Base-by-base conservation (phyloP, 2,888 invertebrate genomes). In the Poecilus cupreus region DNA sequence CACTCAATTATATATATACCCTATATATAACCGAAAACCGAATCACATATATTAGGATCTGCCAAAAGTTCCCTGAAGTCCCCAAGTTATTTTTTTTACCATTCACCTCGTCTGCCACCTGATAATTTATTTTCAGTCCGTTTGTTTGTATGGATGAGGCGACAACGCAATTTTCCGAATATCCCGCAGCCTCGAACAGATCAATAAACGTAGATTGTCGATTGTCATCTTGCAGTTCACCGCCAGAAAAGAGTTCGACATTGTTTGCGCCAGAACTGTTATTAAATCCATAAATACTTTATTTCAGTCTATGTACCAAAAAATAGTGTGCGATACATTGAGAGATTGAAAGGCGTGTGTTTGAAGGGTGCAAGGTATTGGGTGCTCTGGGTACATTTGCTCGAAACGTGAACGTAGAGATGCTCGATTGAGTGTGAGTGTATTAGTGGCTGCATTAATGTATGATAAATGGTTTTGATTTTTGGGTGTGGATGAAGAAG, bases 71-170 rank as follows among this genome's bases (percentile, higher is more conserved):
- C 24, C n/a, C 43, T 1, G 13, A 54, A 54, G 22, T 24, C 24
- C 24, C 4, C 11, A 60, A 60, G 26, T 60, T 60, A 54, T 54
- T 54, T 22, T 32, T 60, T 60, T 60, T 60, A 3, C 26, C 43
- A 60, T 26, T 60, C 60, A 60, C 60, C 60, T 54, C 60, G 60
- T 11, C 26, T 24, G 24, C 13, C 60, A 60, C 60, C 64, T 68
- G 64, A 18, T 68, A 68, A 68, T 68, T 68, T 68, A 68, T 39
- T 68, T 64, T 68, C 16, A 0, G 16, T 37, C 37, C n/a, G 64
- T 32, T 68, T 68, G 64, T 68, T 68, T 68, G 64, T 68, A 68
- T 68, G 64, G 32, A 68, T 68, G 64, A 68, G n/a, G 64, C 39
- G 64, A 37, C 64, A 37, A 68, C 37, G 64, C 64, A 68, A 68